These are phyloP conservation scores for Exocentrus adspersus DNA, from an alignment of 2,888 invertebrate species.

Conservation along the genomic window DNA sequence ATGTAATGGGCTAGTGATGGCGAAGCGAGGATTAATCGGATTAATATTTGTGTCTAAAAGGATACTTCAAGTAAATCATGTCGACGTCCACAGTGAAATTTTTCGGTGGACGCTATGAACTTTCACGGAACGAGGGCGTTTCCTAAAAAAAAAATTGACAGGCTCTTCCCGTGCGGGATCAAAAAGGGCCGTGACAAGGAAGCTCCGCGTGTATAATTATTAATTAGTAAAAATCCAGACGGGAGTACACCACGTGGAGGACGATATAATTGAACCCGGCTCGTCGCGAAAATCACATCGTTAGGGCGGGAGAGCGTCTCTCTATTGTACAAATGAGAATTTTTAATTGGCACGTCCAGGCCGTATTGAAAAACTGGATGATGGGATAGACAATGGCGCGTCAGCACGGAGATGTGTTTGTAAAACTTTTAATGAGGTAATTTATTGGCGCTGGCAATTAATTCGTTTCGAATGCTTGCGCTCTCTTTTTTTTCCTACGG, in stretches of 20 bases:
- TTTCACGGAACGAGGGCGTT: no score
- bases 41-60: not conserved
- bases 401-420: conserved; percentile 43
- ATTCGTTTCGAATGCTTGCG: conserved; percentile 32
- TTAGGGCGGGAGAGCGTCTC: conserved; percentile 25
- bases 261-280: conserved; percentile 28
- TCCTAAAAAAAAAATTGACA: no score
- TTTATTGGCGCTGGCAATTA: conserved; percentile 46
- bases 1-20: conserved; percentile 12
- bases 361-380: conserved; percentile 27
- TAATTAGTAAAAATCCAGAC: conserved; percentile 30
- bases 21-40: conserved; percentile 8
- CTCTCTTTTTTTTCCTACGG: no score
- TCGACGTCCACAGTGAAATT: no score
- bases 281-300: conserved; percentile 23
- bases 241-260: conserved; percentile 6
- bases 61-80: no score
- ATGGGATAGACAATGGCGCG: conserved; percentile 28
- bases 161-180: no score
- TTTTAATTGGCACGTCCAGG: conserved; percentile 38
- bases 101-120: no score
- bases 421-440: conserved; percentile 53
- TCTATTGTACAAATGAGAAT: conserved; percentile 29
- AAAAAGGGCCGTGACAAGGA: no score
- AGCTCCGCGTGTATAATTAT: conserved; percentile 21